Evolutionary conservation across 2,113 vertebrate genomes (phyloP).

Genomic region (Rutilus rutilus): DNA sequence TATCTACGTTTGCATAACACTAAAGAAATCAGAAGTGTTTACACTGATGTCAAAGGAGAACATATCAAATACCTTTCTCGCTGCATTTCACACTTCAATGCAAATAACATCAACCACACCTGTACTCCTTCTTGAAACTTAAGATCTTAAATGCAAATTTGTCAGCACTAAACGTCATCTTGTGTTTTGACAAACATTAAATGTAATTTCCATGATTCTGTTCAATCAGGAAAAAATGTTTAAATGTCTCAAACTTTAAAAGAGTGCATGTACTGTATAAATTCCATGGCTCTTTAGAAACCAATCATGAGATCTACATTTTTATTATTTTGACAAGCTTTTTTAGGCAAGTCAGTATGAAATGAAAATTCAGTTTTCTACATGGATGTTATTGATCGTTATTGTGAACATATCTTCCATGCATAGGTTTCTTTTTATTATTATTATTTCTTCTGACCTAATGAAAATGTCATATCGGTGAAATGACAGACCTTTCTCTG

Average conservation of each 20-base stretch:
- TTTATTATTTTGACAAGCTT: neutral
- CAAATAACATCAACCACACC: slow-evolving; percentile 9
- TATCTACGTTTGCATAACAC: neutral
- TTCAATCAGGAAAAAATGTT: neutral
- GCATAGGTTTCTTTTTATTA: neutral
- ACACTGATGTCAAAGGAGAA: slow-evolving; percentile 13
- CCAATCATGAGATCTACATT: neutral
- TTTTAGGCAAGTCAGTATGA: neutral
- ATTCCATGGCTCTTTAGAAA: neutral
- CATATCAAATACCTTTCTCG: slow-evolving; percentile 15
- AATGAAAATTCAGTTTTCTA: neutral
- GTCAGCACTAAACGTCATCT: slow-evolving; percentile 5
- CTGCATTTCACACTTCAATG: slow-evolving; percentile 20
- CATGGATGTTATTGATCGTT: neutral
- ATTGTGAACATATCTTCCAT: neutral
- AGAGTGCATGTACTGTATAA: neutral
- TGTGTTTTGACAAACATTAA: neutral
- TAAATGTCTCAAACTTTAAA: neutral
- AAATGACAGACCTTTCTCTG: neutral
- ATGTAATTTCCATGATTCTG: neutral
- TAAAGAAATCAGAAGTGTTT: slow-evolving; percentile 37
- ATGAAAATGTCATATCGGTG: neutral
- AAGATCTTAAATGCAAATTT: neutral
- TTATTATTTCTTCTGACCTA: neutral
- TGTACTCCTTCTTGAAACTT: neutral